Conservation (phyloP, 2,113 vertebrate genomes). For the Nycticryphes semicollaris region DNA sequence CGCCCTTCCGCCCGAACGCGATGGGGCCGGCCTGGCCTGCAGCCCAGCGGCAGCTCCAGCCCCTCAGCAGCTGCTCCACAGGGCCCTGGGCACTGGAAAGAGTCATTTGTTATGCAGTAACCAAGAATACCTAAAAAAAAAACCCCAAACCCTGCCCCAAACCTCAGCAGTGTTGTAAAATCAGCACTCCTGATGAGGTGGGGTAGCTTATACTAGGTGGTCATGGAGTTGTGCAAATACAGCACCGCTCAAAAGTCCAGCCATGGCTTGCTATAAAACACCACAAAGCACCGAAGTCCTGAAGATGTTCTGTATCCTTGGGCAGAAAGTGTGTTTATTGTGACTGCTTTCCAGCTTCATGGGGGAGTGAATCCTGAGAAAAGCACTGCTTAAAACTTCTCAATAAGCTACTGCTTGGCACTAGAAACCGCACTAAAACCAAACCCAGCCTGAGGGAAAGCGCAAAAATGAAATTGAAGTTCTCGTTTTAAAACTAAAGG, state of each 20-base stretch:
- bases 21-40: too few relatives aligned
- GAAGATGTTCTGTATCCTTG: accelerated
- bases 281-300: background rate
- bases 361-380: background rate
- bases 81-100: too few relatives aligned
- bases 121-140: too few relatives aligned
- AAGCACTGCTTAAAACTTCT: background rate
- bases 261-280: too few relatives aligned
- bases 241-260: background rate
- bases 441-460: background rate
- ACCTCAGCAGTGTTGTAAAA: background rate
- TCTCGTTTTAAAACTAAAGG: background rate
- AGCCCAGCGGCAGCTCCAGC: background rate
- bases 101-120: accelerated
- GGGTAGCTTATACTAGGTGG: accelerated
- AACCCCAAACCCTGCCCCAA: background rate
- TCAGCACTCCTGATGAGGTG: accelerated
- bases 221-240: background rate
- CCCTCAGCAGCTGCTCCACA: too few relatives aligned
- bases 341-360: too few relatives aligned
- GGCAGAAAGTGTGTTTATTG: accelerated
- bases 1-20: background rate
- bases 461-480: background rate
- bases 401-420: accelerated
- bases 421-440: background rate